Conservation (phyloP, 2,797 vertebrate genomes). For the Galaxias olidus region DNA sequence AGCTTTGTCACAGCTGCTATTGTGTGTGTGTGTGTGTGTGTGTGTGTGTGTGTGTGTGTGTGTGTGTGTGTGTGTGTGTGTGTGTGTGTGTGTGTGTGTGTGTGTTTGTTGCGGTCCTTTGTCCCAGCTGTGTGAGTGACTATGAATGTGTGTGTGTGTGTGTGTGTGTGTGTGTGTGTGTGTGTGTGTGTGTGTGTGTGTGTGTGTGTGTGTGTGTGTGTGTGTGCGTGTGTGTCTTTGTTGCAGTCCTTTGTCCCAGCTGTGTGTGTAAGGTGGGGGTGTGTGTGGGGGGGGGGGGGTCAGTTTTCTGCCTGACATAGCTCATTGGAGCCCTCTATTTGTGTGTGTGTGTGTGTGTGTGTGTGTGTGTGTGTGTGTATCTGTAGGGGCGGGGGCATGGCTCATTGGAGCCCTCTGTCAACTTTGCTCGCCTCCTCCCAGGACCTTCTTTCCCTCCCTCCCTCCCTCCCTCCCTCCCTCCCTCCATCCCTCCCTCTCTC, state of each 20-base stretch:
- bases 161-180: not conserved
- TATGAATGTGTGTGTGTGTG: constrained; percentile 6
- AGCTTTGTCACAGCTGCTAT: constrained; percentile 77
- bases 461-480: constrained; percentile 31
- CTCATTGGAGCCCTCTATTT: too few relatives aligned
- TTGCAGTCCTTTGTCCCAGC: constrained; percentile 43
- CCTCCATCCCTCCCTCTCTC: constrained; percentile 65
- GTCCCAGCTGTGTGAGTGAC: not conserved
- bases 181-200: constrained; percentile 12
- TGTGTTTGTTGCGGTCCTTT: not conserved
- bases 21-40: constrained; percentile 49
- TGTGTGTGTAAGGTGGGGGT: too few relatives aligned
- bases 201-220: constrained; percentile 27
- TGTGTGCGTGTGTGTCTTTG: constrained; percentile 17
- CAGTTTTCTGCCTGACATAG: too few relatives aligned
- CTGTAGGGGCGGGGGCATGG: constrained; percentile 64
- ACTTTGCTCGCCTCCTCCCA: not conserved
- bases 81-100: constrained; percentile 26
- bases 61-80: constrained; percentile 30
- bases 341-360: constrained; percentile 29
- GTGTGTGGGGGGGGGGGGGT: too few relatives aligned
- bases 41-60: constrained; percentile 38
- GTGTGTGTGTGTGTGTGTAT: constrained; percentile 18
- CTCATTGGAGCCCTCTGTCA: constrained; percentile 69
- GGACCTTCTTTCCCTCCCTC: not conserved